Conservation (phyloP, 2,888 invertebrate genomes). For the Sesia bembeciformis region DNA sequence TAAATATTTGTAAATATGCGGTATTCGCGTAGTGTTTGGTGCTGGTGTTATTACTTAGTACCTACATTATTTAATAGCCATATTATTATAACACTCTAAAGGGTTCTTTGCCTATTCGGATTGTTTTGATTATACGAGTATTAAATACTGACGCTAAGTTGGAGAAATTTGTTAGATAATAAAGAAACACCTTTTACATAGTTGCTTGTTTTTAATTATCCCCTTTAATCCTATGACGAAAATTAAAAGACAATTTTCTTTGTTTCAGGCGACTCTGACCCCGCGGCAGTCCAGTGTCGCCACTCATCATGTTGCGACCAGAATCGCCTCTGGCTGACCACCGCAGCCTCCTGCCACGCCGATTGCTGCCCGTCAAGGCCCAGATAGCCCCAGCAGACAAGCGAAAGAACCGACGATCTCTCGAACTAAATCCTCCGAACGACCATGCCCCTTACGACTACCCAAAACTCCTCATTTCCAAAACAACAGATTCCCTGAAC, state of each 20-base stretch:
- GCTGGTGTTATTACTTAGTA: no score
- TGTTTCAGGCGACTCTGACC: constrained; percentile 53
- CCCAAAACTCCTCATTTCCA: constrained; percentile 65
- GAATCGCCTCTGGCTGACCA: constrained; percentile 72
- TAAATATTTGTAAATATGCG: no score
- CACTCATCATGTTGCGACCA: constrained; percentile 65
- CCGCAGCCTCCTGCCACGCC: constrained; percentile 64
- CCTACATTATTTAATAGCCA: no score
- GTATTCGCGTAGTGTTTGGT: no score
- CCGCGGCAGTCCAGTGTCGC: constrained; percentile 46
- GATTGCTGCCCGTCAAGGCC: constrained; percentile 61
- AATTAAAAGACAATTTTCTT: constrained; percentile 7
- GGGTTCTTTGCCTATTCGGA: no score
- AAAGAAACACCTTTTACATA: no score
- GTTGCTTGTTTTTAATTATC: no score
- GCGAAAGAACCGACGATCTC: constrained; percentile 60
- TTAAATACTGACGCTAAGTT: no score
- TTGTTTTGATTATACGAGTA: no score
- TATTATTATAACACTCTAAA: no score
- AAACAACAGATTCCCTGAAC: constrained; percentile 65
- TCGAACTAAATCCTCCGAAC: constrained; percentile 57
- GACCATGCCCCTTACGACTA: constrained; percentile 59
- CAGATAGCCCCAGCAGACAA: constrained; percentile 64
- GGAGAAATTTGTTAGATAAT: no score
- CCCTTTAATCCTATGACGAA: no score